Evolutionary conservation across 2,797 vertebrate genomes (phyloP).

Genomic region (Melanogrammus aeglefinus): DNA sequence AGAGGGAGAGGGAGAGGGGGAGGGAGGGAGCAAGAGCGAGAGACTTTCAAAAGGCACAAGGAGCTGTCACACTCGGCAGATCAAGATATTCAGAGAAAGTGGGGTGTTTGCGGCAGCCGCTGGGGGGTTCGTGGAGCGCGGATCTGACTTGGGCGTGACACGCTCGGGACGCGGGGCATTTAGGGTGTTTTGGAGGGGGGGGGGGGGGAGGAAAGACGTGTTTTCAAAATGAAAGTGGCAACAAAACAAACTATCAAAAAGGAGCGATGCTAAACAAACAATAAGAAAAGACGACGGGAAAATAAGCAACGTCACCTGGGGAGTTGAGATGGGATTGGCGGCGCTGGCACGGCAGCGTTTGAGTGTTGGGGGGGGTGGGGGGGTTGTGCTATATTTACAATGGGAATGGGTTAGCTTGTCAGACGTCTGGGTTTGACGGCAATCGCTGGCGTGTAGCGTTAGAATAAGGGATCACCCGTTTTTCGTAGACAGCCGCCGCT

Average conservation of each 20-base stretch:
- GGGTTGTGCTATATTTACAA: not conserved
- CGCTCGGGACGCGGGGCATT: conserved; percentile 64
- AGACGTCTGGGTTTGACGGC: not conserved
- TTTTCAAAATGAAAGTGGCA: conserved; percentile 50
- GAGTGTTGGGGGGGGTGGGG: too few relatives aligned
- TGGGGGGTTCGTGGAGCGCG: conserved; percentile 51
- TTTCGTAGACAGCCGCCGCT: too few relatives aligned
- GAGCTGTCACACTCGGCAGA: conserved; percentile 72
- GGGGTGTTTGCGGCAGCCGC: conserved; percentile 61
- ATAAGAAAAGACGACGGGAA: conserved; percentile 42
- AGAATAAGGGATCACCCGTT: too few relatives aligned
- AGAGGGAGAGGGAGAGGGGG: too few relatives aligned
- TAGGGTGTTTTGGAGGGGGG: conserved; percentile 44
- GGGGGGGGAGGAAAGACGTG: conserved; percentile 33
- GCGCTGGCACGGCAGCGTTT: not conserved
- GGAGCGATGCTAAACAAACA: conserved; percentile 32
- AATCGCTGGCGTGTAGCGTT: too few relatives aligned
- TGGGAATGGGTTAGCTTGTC: not conserved
- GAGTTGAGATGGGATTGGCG: not conserved
- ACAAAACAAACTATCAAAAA: conserved; percentile 16
- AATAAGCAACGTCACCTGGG: conserved; percentile 2
- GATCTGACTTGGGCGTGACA: conserved; percentile 56
- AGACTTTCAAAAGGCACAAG: conserved; percentile 62
- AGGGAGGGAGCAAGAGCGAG: too few relatives aligned
- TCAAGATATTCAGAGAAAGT: conserved; percentile 63